Base-by-base conservation (phyloP, 2,113 vertebrate species). In the Gymnocephalus cernua region DNA sequence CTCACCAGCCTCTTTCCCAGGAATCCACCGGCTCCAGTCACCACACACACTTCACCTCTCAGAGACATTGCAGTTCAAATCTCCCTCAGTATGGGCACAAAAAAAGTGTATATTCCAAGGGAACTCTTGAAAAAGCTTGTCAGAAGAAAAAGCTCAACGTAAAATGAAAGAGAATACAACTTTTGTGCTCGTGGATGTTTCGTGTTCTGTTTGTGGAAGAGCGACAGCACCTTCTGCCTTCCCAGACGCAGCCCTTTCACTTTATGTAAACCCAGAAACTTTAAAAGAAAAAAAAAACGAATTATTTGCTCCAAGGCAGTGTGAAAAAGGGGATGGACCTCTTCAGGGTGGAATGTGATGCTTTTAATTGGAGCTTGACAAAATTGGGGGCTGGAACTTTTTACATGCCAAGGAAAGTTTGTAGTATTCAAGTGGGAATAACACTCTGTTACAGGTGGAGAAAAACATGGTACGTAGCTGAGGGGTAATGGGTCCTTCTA, bases 1-100 rank as follows among this genome's bases (percentile, higher is more conserved):
- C 3, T 5, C 68, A 97, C 58, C 18, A 97, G 96, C 76, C 92
- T 95, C 83, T 89, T 92, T 4, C 98, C 97, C 72, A 99, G 93
- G 82, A 99, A 97, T 1, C 98, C 98, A 53, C 95, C 92, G 6
- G 97, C 97, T 65, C 97, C 98, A 0, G 97, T 99, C 91, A 99
- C 96, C 75, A 99, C 94, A 56, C 96, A 98, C 65, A 94, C 95
- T 13, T 96, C 94, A 1, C 94, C 94, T 1, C 79, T 85, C 91
- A 97, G 91, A 78, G 95, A 91, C 95, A 95, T 95, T 4, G 27
- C 71, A 50, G 75, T 7, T 14, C 11, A 35, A 69, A 5, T n/a
- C 41, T 44, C 3, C 54, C 6, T 23, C 10, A 1, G 29, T 35
- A 4, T 3, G 2, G 32, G 7, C 4, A 61, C 12, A 67, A 65